Conservation (phyloP, 2,888 invertebrate genomes). For the Morpho helenor region DNA sequence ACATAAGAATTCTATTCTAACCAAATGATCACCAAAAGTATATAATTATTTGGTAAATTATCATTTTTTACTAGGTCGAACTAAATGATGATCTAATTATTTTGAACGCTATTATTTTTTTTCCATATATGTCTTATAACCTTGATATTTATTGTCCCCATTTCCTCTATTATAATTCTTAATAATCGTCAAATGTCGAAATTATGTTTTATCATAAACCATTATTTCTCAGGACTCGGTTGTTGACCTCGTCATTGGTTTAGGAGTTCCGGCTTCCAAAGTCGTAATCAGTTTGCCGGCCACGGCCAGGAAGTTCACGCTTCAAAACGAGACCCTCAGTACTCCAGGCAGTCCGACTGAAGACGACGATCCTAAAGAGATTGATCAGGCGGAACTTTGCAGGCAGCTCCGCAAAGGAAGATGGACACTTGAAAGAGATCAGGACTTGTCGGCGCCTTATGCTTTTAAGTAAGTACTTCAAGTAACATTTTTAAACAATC, state of each 20-base stretch:
- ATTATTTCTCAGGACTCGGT: conserved; percentile 82
- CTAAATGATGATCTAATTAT: too few relatives aligned
- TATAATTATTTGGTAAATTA: too few relatives aligned
- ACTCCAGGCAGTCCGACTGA: conserved; percentile 83
- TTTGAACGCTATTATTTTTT: too few relatives aligned
- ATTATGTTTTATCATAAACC: too few relatives aligned
- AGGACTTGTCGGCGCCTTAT: conserved; percentile 88
- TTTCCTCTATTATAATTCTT: too few relatives aligned
- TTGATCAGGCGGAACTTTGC: conserved; percentile 82
- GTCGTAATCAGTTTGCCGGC: conserved; percentile 85
- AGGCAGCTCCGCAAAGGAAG: conserved; percentile 76
- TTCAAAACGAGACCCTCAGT: conserved; percentile 82
- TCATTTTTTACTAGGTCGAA: too few relatives aligned
- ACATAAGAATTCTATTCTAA: too few relatives aligned
- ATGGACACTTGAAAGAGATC: conserved; percentile 88
- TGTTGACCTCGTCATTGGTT: conserved; percentile 84
- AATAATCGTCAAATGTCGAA: too few relatives aligned
- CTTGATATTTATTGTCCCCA: too few relatives aligned
- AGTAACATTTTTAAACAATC: too few relatives aligned
- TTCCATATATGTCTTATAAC: too few relatives aligned
- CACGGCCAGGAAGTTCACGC: conserved; percentile 82
- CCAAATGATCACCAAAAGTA: too few relatives aligned
- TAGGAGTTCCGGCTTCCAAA: conserved; percentile 85
- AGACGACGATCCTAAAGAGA: conserved; percentile 74
- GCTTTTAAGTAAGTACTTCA: conserved; percentile 79